Evolutionary conservation across 2,113 vertebrate species (phyloP), one percentile per base, ranked within the genome.

Genomic region (Chlorodrepanis virens): DNA sequence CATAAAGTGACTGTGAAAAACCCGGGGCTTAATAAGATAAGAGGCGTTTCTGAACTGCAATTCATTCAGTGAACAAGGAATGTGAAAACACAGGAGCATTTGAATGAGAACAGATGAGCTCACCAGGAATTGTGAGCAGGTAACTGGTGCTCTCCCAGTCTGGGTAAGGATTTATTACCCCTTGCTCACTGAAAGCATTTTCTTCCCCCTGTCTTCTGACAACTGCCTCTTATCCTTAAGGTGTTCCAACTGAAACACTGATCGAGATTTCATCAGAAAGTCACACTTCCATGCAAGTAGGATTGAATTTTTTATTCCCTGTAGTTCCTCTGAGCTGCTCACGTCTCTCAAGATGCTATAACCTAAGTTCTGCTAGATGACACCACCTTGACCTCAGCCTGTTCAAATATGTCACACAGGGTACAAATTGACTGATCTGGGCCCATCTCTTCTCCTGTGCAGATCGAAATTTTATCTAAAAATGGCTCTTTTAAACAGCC

Each of bases 91-190:
- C 5, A 39, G 27, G 15, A 80, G 15, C 24, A 44, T 60, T 42
- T 80, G 47, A 92, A 90, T 56, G 45, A 72, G 69, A 94, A 91
- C 42, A 81, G 49, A 94, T 70, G 49, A 95, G 69, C 57, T 93
- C 83, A 94, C 57, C 35, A 65, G 80, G 68, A 93, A 60, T 10
- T 33, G 35, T n/a, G 69, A 90, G 44, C 47, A 93, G 84, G 75
- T 80, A 81, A 54, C 37, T 39, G 49, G 20, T 15, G 1, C 31
- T 80, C 59, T 83, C 50, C 14, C 56, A 78, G 25, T 12, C 23
- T 72, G 28, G 23, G n/a, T 68, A 79, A 89, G 59, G 31, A 72
- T 63, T 91, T 84, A 74, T 35, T 53, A 50, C 10, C 29, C 12
- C 21, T 70, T 65, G 29, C 37, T 44, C 14, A 84, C 0, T 40